Conservation (phyloP, 2,888 invertebrate genomes). For the Aelia acuminata region DNA sequence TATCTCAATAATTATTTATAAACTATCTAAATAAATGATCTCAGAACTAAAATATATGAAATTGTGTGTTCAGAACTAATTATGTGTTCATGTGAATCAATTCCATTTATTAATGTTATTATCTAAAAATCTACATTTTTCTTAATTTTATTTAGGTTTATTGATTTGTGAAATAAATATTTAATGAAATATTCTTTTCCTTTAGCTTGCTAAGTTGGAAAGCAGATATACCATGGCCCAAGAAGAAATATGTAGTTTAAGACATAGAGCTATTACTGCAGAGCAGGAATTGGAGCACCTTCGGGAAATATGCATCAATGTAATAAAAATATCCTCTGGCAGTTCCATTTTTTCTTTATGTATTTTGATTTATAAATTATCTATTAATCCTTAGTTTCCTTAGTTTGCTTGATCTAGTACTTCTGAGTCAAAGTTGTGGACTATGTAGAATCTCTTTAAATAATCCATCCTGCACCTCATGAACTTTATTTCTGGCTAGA, state of each 20-base stretch:
- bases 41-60: no score
- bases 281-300: conserved; percentile 68
- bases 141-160: background rate
- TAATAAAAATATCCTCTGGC: conserved; percentile 60
- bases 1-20: no score
- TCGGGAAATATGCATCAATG: conserved; percentile 67
- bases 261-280: conserved; percentile 66
- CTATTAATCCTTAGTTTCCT: no score
- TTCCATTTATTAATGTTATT: background rate
- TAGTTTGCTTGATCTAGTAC: no score
- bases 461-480: no score
- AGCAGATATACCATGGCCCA: conserved; percentile 66
- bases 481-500: no score
- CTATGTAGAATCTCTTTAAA: no score
- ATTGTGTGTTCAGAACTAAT: no score
- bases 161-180: conserved; percentile 10
- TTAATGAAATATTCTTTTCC: background rate
- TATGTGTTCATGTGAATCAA: background rate
- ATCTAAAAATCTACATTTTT: background rate
- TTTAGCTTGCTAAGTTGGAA: conserved; percentile 65
- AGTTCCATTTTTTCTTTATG: background rate
- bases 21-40: no score
- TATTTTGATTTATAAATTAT: background rate
- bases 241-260: conserved; percentile 66
- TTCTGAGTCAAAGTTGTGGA: no score